Percentiles rank a stretch among this genome's conserved stretches.
These are phyloP conservation scores for Asarcornis scutulata DNA, from an alignment of 2,113 vertebrate species.

Conservation along the genomic window DNA sequence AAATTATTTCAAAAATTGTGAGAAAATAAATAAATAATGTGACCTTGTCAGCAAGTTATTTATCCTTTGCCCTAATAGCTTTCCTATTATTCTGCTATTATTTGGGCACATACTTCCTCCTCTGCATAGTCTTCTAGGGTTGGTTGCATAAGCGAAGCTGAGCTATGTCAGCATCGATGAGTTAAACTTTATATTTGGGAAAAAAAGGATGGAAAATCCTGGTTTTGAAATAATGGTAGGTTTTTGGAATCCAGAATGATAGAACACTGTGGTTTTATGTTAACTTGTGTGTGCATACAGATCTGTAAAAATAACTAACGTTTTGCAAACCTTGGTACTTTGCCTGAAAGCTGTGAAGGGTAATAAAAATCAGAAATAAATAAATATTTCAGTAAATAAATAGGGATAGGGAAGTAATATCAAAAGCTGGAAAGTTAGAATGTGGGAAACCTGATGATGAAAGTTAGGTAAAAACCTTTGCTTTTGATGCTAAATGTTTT, in stretches of 20 bases:
- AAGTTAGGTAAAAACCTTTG: background rate
- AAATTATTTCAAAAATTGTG: background rate
- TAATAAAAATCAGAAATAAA: background rate
- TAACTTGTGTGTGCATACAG: background rate
- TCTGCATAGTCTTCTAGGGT: background rate
- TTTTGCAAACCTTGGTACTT: background rate
- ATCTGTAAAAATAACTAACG: background rate
- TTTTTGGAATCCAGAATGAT: background rate
- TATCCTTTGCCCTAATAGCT: background rate
- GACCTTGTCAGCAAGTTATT: background rate
- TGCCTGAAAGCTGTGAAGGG: background rate
- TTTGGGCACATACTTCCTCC: background rate
- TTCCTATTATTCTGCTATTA: background rate
- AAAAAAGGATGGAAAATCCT: background rate
- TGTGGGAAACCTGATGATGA: background rate
- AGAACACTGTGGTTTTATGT: background rate
- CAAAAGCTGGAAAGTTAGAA: background rate
- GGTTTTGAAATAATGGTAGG: background rate
- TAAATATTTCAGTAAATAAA: background rate
- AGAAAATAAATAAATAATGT: background rate
- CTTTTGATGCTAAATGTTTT: background rate
- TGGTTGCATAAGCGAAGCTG: background rate
- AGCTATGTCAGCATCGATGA: background rate
- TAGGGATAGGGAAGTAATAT: background rate
- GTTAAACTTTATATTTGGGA: background rate